phyloP scores from a whole-genome alignment of 2,113 vertebrate species.

The Anhinga anhinga region DNA sequence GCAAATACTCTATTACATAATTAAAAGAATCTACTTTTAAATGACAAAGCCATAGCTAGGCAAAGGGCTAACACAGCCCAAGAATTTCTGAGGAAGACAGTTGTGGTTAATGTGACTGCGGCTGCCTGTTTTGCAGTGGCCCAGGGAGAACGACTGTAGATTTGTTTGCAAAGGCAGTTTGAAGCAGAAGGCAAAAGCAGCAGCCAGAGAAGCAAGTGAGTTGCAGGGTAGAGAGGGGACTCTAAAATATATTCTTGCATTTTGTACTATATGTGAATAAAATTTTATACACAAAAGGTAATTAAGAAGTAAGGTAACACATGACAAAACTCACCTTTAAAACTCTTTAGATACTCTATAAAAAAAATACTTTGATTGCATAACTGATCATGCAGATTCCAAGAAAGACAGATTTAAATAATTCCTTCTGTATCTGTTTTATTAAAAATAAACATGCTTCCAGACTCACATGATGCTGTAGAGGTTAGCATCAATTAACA shows the following conservation, averaged over 20 bases:
- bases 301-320: not conserved
- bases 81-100: not conserved
- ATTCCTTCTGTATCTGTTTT: not conserved
- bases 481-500: not conserved
- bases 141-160: fast-evolving
- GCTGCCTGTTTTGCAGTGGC: not conserved
- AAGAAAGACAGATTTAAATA: not conserved
- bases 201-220: not conserved
- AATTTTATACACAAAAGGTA: not conserved
- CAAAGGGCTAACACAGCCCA: not conserved
- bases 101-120: not conserved
- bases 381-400: not conserved
- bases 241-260: not conserved
- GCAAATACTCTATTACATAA: not conserved
- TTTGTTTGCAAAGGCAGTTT: not conserved
- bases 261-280: not conserved
- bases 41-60: not conserved
- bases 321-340: not conserved
- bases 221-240: not conserved
- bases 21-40: not conserved
- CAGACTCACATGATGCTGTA: not conserved
- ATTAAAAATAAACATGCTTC: not conserved
- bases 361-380: not conserved
- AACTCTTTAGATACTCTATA: not conserved
- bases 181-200: not conserved